phyloP scores from a whole-genome alignment of 2,113 vertebrate species.

The Barnardius zonarius region DNA sequence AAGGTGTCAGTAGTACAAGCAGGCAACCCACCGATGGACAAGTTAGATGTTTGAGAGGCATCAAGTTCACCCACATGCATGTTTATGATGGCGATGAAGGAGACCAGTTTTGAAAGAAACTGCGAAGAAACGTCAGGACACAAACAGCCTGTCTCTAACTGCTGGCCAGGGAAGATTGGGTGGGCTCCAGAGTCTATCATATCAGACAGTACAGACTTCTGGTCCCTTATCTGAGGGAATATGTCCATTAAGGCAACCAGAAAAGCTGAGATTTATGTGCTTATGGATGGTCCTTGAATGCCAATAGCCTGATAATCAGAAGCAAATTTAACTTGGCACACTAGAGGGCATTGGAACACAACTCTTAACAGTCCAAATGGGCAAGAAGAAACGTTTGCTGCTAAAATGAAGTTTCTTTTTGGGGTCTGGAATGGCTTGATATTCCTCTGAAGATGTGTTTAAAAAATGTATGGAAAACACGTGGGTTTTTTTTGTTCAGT shows the following conservation, averaged over 20 bases:
- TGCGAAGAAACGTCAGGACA: background rate
- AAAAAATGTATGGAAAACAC: fast-evolving
- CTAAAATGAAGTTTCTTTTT: background rate
- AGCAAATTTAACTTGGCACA: background rate
- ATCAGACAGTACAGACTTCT: background rate
- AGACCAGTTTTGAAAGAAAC: background rate
- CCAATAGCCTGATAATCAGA: background rate
- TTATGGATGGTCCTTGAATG: background rate
- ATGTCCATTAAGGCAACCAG: background rate
- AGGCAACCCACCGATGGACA: background rate
- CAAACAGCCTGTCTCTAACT: background rate
- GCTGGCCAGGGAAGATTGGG: background rate
- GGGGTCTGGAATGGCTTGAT: background rate
- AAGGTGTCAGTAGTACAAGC: background rate
- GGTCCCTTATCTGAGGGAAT: background rate
- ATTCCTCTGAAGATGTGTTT: background rate
- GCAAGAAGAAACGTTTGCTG: background rate
- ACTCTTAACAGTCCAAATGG: background rate
- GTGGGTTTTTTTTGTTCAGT: background rate
- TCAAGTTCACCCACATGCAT: background rate
- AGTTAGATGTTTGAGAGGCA: background rate
- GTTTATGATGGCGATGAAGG: background rate
- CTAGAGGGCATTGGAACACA: conserved; percentile 50
- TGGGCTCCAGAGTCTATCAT: background rate
- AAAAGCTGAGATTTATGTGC: background rate